Base-by-base conservation (phyloP, 2,113 vertebrate species). In the Taxidea taxus region DNA sequence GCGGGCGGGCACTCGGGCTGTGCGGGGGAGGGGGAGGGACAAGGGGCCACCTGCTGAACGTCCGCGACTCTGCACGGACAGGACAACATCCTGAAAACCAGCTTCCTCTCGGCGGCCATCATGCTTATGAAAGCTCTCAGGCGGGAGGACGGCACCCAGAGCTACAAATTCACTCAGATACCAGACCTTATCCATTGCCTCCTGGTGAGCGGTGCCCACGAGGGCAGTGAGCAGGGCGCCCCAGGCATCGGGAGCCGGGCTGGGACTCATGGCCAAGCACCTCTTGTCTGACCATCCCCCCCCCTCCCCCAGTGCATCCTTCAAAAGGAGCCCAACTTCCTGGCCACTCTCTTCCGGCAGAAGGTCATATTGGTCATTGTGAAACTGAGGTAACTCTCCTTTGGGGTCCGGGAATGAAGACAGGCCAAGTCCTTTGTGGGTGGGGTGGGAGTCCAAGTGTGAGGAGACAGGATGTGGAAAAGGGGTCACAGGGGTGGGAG, bases 301-400 rank as follows among this genome's bases (percentile, higher is more conserved):
- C 54, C 54, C 21, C 56, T 7, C 20, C 0, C 20, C 16, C 88
- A 98, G 97, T 0, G 16, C 37, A 34, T 88, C 42, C 94, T 97
- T 1, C 93, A 97, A 80, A 84, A 89, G 31, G 97, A 98, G 86
- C 97, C 96, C 47, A 74, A 87, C 68, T 34, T 58, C 93, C 80
- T 94, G 70, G 74, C 15, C 74, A 85, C 31, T 1, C 58, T 70
- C 31, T 62, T 34, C 15, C 37, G 27, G 51, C 96, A 97, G 83
- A 96, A 96, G 93, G 16, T 84, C 86, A 97, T 97, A 0, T 9
- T 95, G 37, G 87, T 97, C 80, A 95, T 97, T 5, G 1, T 0
- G 7, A 74, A 27, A 6, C 93, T 98, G 78, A 98, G 98, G 96
- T 97, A 75, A n/a, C 14, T 31, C 44, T 39, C 21, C 25, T 21